phyloP scores from a whole-genome alignment of 2,113 vertebrate genomes.

The Notothenia coriiceps region DNA sequence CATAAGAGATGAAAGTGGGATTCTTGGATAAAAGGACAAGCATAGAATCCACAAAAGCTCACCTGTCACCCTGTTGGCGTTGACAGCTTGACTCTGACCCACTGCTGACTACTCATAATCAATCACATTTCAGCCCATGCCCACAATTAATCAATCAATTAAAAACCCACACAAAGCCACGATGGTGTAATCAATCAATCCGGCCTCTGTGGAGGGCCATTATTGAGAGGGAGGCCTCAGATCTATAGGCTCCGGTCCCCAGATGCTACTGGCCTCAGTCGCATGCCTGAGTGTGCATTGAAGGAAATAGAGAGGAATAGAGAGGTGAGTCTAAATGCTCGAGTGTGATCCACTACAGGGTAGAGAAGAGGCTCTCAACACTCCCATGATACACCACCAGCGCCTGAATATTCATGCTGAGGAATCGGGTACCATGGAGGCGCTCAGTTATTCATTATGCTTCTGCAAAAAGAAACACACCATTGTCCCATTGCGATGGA shows the following conservation, averaged over 20 bases:
- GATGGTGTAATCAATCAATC: slow-evolving; percentile 77
- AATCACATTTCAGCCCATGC: slow-evolving; percentile 67
- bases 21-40: slow-evolving; percentile 48
- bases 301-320: slow-evolving; percentile 22
- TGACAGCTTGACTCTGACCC: slow-evolving; percentile 40
- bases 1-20: slow-evolving; percentile 35
- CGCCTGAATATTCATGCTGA: slow-evolving; percentile 84
- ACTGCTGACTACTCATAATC: slow-evolving; percentile 72
- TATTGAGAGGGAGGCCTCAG: slow-evolving; percentile 64
- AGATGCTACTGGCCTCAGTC: slow-evolving; percentile 31
- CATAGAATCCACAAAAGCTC: slow-evolving; percentile 37
- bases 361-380: slow-evolving; percentile 66
- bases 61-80: slow-evolving; percentile 58
- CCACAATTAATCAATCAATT: slow-evolving; percentile 82
- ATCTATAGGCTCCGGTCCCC: slow-evolving; percentile 61
- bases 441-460: slow-evolving; percentile 86
- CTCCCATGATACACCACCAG: slow-evolving; percentile 72
- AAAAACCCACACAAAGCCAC: slow-evolving; percentile 78
- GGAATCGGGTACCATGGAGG: slow-evolving; percentile 76
- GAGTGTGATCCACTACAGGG: slow-evolving; percentile 61
- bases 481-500: slow-evolving; percentile 81
- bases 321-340: slow-evolving; percentile 62
- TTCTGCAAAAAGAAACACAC: slow-evolving; percentile 83
- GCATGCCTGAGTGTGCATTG: slow-evolving; percentile 26
- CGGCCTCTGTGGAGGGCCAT: slow-evolving; percentile 48